Base-by-base conservation (phyloP, 2,113 vertebrate species). In the Lonchura striata region DNA sequence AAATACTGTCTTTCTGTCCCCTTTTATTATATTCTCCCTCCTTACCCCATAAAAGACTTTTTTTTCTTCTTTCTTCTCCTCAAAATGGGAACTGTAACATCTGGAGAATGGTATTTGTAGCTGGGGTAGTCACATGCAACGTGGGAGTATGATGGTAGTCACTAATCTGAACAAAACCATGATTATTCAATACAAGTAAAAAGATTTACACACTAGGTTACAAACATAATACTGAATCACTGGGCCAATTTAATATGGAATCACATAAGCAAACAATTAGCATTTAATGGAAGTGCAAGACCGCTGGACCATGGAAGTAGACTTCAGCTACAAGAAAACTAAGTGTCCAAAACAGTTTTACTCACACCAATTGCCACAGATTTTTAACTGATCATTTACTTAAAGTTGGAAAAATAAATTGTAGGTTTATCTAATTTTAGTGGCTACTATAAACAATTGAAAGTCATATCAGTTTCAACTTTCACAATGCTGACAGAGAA, bases 51-150 rank as follows among this genome's bases (percentile, higher is more conserved):
- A 69, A 57, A 78, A 59, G 30, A 31, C 11, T 35, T 77, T 68
- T 47, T 61, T 14, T 27, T 5, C 18, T 44, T 33, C 35, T 72
- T 69, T n/a, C 35, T 80, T 87, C 83, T 92, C 46, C 63, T 94
- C 75, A 77, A 69, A 92, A 94, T 15, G 88, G 81, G 65, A 95
- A 91, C 80, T 64, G 83, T 33, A 95, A 88, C 79, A 93, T 92
- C 94, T 94, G 94, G 72, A 90, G 82, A 86, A 90, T 59, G 61
- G 90, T 95, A 94, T 92, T 95, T 92, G 94, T 92, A 95, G 90
- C 76, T 88, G 71, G 64, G 64, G 76, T 92, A 94, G 92, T 95
- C 94, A 96, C 87, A 92, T 52, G 88, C 79, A 63, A 70, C 88
- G 92, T 96, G 79, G 85, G 90, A 86, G 92, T 81, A 71, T 59